Base-by-base conservation (phyloP, 2,888 invertebrate species). In the Drosophila meridiana region DNA sequence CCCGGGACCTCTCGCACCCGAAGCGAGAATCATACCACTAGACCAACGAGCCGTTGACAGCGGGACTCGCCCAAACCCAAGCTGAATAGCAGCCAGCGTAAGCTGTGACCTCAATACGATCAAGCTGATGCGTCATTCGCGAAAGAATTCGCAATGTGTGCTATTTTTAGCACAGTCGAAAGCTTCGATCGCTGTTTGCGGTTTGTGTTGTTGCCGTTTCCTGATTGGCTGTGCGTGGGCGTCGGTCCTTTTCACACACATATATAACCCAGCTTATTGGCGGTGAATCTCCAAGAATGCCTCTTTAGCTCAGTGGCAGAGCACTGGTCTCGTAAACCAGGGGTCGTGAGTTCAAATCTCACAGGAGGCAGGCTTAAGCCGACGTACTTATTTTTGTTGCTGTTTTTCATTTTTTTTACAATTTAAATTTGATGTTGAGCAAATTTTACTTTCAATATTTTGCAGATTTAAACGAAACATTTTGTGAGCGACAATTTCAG, bases 271-370 rank as follows among this genome's bases (percentile, higher is more conserved):
- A 7, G 11, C 28, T 73, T 40, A 59, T 30, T 40, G 36, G 5
- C 30, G 20, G 3, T 14, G 28, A 2, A 1, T 0, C 11, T 8
- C 0, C 30, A 14, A 36, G 2, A 6, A 47, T 1, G 96, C 96
- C 96, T 96, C 96, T 96, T 96, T 96, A 96, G 96, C 96, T 96
- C 96, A 96, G 96, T 96, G 96, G 96, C 95, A 96, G 96, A 96
- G 96, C 96, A 96, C 96, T 96, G 96, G 96, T 96, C 96, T 96
- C 96, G 96, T 96, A 96, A 96, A 96, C 96, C 96, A 96, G 96
- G 96, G 96, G 96, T 96, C 96, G 96, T 96, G 96, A 96, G 96
- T 96, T 96, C 96, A 96, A 96, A 95, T 96, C 96, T 96, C 96
- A 96, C 96, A 96, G 96, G 96, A 96, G 96, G 96, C 96, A 96